Conservation (phyloP, 2,888 invertebrate genomes). For the Mesochorus sp. region DNA sequence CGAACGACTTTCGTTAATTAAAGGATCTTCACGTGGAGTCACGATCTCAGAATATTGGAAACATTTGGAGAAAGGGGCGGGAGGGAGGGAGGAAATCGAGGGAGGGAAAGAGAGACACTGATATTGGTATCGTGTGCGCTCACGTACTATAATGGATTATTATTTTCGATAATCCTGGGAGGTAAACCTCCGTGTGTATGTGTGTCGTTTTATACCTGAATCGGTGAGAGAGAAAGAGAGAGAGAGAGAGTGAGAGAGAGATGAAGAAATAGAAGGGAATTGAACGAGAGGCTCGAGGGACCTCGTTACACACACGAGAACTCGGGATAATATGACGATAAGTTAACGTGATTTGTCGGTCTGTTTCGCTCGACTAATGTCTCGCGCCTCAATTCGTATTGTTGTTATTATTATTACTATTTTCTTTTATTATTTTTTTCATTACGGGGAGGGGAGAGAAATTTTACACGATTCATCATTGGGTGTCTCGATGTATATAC, state of each 20-base stretch:
- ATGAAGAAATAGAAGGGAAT: neutral
- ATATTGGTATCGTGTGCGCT: constrained; percentile 11
- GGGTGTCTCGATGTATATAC: no score
- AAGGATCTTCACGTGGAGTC: constrained; percentile 42
- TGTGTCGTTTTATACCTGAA: neutral
- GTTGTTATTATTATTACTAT: constrained; percentile 17
- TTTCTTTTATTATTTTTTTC: no score
- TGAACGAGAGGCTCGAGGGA: constrained; percentile 54
- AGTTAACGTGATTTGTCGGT: constrained; percentile 53
- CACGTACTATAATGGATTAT: constrained; percentile 48
- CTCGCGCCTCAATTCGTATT: constrained; percentile 3
- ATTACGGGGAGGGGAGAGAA: no score
- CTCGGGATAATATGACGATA: constrained; percentile 52
- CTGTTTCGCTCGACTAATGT: neutral
- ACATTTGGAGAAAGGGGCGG: constrained; percentile 34
- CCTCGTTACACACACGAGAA: constrained; percentile 46
- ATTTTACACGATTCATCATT: no score
- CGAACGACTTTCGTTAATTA: constrained; percentile 76
- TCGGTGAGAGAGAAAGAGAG: neutral
- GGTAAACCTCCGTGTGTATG: neutral
- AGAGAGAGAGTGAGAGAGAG: neutral
- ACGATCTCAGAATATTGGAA: constrained; percentile 57
- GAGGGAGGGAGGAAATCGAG: no score
- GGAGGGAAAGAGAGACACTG: no score
- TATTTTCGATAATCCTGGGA: constrained; percentile 40